Conservation (phyloP, 2,888 invertebrate species). For the Protula sp. region DNA sequence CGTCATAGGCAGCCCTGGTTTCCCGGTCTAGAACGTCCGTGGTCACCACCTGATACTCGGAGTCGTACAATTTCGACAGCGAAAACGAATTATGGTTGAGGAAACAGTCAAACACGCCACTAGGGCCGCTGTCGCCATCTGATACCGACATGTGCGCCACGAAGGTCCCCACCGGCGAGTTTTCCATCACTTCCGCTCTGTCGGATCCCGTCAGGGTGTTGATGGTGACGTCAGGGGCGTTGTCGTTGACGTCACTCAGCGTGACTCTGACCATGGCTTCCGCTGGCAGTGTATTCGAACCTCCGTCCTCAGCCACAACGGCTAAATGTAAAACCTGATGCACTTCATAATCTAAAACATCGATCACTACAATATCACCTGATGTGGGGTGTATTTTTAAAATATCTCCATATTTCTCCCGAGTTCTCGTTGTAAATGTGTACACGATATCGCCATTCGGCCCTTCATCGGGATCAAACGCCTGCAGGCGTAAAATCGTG, state of each 20-base stretch:
- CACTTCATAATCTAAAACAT: conserved; percentile 19
- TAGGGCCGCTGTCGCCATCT: conserved; percentile 18
- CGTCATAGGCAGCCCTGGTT: conserved; percentile 9
- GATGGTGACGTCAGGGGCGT: conserved; percentile 21
- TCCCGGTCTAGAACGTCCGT: conserved; percentile 17
- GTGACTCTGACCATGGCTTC: conserved; percentile 15
- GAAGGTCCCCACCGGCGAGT: conserved; percentile 10
- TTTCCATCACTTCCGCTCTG: conserved; percentile 15
- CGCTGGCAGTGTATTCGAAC: conserved; percentile 16
- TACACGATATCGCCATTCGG: conserved; percentile 23
- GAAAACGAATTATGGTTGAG: conserved; percentile 13
- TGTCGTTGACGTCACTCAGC: conserved; percentile 24
- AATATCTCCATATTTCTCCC: conserved; percentile 11
- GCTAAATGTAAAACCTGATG: conserved; percentile 15
- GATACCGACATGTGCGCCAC: conserved; percentile 16
- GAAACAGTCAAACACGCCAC: conserved; percentile 18
- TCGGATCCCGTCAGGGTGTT: conserved; percentile 10
- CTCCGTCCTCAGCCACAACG: conserved; percentile 18
- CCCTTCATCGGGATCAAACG: conserved; percentile 21
- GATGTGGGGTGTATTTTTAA: conserved; percentile 19
- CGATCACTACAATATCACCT: conserved; percentile 19
- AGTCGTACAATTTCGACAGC: conserved; percentile 4
- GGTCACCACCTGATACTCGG: conserved; percentile 18
- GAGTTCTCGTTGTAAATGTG: conserved; percentile 11
- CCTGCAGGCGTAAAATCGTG: background rate